Conservation (phyloP, 2,113 vertebrate species). For the Catharus fuscescens region DNA sequence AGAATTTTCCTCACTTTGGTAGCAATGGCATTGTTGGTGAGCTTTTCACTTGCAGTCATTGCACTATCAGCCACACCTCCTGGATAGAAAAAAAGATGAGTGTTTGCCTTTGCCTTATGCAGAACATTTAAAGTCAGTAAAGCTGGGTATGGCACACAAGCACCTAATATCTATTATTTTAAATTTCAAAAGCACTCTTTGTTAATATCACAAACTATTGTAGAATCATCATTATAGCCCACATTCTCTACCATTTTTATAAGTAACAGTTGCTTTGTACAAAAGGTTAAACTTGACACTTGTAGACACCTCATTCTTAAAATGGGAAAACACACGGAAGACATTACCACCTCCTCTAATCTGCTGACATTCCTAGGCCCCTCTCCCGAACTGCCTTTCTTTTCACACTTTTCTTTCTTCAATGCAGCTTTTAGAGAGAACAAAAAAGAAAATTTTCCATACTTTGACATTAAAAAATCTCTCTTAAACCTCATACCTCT, state of each 20-base stretch:
- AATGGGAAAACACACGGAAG: conserved; percentile 3
- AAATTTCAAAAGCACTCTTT: background rate
- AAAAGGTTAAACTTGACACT: conserved; percentile 30
- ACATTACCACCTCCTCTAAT: conserved; percentile 23
- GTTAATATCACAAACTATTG: background rate
- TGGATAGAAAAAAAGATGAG: background rate
- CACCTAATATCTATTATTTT: background rate
- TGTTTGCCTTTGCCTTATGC: background rate
- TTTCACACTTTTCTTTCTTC: conserved; percentile 4
- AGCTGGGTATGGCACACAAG: background rate
- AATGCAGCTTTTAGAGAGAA: conserved; percentile 23
- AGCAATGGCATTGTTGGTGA: background rate
- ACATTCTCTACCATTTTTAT: background rate
- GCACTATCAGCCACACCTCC: background rate
- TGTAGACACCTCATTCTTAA: conserved; percentile 32
- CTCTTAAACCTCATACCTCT: conserved; percentile 30
- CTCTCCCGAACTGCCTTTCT: background rate
- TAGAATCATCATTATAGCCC: background rate
- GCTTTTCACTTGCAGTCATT: background rate
- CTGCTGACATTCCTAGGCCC: background rate
- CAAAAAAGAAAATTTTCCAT: conserved; percentile 6
- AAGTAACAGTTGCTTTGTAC: background rate
- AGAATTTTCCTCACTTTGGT: background rate
- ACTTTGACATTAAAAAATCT: conserved; percentile 23
- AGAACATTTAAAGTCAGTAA: background rate